A percentile compares a stretch with the other conserved stretches of the same genome.
These are phyloP conservation scores for Bradypodion ventrale DNA, from an alignment of 2,797 vertebrate species.

Conservation along the genomic window DNA sequence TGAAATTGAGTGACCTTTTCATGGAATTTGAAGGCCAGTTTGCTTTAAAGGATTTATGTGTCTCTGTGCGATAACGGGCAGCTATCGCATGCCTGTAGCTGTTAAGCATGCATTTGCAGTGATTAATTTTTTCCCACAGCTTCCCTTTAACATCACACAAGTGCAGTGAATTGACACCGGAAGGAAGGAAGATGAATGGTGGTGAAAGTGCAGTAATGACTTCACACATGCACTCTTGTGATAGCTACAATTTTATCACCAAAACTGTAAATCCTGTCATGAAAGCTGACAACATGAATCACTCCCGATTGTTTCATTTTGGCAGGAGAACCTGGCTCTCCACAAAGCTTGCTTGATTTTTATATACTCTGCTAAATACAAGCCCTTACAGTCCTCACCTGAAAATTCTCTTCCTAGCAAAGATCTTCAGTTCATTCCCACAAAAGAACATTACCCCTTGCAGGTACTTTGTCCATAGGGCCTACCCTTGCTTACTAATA, in stretches of 20 bases:
- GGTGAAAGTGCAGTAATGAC: not conserved
- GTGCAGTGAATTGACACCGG: not conserved
- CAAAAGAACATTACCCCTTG: not conserved
- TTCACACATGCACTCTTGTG: constrained; percentile 2
- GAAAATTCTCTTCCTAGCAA: not conserved
- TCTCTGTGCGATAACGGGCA: not conserved
- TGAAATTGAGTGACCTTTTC: constrained; percentile 8
- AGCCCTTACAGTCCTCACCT: too few relatives aligned
- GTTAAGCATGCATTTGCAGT: not conserved
- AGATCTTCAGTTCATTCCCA: not conserved
- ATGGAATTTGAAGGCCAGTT: constrained; percentile 9
- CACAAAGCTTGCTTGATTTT: not conserved
- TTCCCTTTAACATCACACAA: not conserved
- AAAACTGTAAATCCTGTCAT: constrained; percentile 23
- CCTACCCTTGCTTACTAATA: not conserved
- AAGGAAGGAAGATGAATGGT: not conserved
- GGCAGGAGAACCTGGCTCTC: not conserved
- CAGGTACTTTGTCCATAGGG: too few relatives aligned
- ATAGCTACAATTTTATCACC: constrained; percentile 34
- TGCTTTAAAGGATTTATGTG: constrained; percentile 9
- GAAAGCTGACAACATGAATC: constrained; percentile 7
- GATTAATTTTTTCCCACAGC: constrained; percentile 9
- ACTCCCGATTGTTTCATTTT: not conserved
- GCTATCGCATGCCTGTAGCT: not conserved
- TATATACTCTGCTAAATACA: not conserved